phyloP scores from a whole-genome alignment of 64 coral and sea anemone genomes.

The Dendrophyllia cribrosa region DNA sequence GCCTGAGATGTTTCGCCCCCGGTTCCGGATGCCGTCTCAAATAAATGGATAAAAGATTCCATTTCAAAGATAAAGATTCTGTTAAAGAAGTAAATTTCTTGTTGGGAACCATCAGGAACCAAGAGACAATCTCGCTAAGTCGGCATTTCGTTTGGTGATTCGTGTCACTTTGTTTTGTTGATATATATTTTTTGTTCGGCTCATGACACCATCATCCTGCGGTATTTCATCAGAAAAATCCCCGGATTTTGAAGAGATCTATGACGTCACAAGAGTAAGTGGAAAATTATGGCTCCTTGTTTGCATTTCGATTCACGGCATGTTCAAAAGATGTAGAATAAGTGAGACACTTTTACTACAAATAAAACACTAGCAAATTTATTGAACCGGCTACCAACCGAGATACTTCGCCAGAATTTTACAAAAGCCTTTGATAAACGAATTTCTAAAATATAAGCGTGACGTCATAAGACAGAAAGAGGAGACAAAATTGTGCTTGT shows the following conservation, averaged over 20 bases:
- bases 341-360: too few species aligned
- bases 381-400: too few species aligned
- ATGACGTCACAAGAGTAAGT: constrained; percentile 67
- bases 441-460: not conserved
- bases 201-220: constrained; percentile 63
- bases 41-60: constrained; percentile 62
- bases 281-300: not conserved
- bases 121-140: not conserved
- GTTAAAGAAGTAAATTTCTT: not conserved
- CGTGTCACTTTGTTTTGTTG: constrained; percentile 11
- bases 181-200: not conserved
- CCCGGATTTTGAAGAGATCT: constrained; percentile 58
- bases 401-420: not conserved
- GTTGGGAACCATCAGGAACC: constrained; percentile 31
- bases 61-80: not conserved
- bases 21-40: constrained; percentile 41
- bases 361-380: too few species aligned
- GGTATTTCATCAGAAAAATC: constrained; percentile 91
- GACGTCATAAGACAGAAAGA: too few species aligned
- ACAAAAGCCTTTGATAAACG: not conserved
- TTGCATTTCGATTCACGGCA: not conserved
- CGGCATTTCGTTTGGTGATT: not conserved
- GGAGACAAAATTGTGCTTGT: too few species aligned
- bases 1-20: not conserved
- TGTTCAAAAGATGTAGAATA: too few species aligned